These are phyloP conservation scores for Eulimnadia texana DNA, from an alignment of 1,140 invertebrate species.

Conservation along the genomic window DNA sequence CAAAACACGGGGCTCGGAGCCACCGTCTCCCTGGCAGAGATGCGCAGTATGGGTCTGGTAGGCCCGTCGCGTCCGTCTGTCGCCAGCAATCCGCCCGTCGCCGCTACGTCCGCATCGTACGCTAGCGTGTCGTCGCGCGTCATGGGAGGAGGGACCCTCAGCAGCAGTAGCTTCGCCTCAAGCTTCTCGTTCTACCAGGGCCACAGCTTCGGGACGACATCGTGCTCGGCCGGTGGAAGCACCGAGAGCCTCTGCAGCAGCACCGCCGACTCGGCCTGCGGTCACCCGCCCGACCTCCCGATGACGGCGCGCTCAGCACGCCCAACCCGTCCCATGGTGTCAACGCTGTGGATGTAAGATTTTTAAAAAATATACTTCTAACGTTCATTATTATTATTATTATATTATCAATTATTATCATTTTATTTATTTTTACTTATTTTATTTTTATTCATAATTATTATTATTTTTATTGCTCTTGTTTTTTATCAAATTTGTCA, in stretches of 20 bases:
- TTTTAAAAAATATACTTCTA: too few species aligned
- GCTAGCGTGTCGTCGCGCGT: neutral
- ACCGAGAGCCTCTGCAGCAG: slow-evolving; percentile 16
- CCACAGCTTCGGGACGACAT: slow-evolving; percentile 3
- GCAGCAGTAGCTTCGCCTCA: neutral
- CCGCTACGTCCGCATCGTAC: neutral
- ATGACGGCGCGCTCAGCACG: slow-evolving; percentile 4
- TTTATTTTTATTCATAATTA: neutral
- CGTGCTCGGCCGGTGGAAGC: slow-evolving; percentile 12
- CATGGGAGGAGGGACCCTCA: neutral
- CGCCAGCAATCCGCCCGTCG: neutral
- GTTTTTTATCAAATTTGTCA: neutral
- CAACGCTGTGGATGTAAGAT: neutral
- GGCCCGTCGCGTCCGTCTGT: slow-evolving; percentile 1
- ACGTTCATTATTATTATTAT: neutral
- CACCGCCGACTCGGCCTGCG: slow-evolving; percentile 12
- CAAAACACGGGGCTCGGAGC: too few species aligned
- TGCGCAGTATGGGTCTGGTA: slow-evolving; percentile 2
- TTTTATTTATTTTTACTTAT: neutral
- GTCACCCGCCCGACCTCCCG: slow-evolving; percentile 7
- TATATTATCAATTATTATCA: neutral
- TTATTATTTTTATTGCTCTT: neutral
- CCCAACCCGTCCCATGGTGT: neutral
- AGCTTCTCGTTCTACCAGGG: slow-evolving; percentile 12
- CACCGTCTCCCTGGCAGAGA: slow-evolving; percentile 4